Evolutionary conservation across 2,888 invertebrate genomes (phyloP).

Genomic region (Aproaerema taeniolella): DNA sequence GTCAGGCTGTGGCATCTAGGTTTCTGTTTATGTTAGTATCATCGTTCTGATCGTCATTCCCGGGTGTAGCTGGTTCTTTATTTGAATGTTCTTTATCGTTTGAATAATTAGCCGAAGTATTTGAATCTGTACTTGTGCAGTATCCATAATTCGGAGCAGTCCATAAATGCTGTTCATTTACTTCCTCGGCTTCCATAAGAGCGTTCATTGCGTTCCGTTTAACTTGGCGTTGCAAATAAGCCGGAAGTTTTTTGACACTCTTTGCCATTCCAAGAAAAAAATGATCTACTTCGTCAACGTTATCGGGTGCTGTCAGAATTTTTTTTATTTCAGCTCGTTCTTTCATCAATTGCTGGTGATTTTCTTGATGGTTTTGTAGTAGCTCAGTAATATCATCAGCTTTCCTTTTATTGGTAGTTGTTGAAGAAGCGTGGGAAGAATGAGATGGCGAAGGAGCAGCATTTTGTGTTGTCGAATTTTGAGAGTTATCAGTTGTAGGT

Average conservation of each 20-base stretch:
- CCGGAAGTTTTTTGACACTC: conserved; percentile 18
- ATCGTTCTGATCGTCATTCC: too few relatives aligned
- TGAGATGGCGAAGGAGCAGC: too few relatives aligned
- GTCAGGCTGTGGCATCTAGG: too few relatives aligned
- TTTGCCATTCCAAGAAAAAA: conserved; percentile 17
- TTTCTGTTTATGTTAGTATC: too few relatives aligned
- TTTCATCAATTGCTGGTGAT: conserved; percentile 18
- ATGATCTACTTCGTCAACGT: conserved; percentile 17
- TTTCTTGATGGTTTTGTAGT: conserved; percentile 21
- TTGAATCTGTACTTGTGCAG: conserved; percentile 17
- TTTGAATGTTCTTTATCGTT: too few relatives aligned
- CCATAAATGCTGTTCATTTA: conserved; percentile 7
- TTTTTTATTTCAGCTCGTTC: conserved; percentile 21
- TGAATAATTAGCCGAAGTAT: too few relatives aligned
- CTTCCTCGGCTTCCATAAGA: conserved; percentile 17
- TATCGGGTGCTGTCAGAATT: conserved; percentile 16
- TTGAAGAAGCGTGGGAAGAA: too few relatives aligned
- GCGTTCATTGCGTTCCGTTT: conserved; percentile 20
- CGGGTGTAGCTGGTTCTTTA: too few relatives aligned
- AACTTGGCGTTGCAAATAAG: conserved; percentile 22
- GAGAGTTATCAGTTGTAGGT: too few relatives aligned
- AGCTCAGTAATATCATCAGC: conserved; percentile 20
- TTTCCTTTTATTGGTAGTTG: conserved; percentile 22
- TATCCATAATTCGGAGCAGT: conserved; percentile 20
- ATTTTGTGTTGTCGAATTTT: too few relatives aligned